Evolutionary conservation across 2,888 invertebrate species (phyloP).

Genomic region (Mythimna vitellina): DNA sequence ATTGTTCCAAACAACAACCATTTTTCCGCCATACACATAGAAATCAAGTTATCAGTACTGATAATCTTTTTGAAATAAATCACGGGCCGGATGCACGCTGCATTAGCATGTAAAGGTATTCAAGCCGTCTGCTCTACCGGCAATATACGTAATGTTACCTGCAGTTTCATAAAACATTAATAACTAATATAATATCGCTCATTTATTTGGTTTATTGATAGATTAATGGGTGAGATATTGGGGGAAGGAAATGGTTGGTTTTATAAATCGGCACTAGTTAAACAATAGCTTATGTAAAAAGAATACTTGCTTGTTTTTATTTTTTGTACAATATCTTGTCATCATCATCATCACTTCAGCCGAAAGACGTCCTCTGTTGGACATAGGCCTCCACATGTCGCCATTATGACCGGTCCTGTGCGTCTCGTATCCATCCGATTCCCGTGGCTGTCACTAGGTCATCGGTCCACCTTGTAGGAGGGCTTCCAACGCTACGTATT

Average conservation of each 20-base stretch:
- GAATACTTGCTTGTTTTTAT: too few species aligned
- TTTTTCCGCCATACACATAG: slow-evolving; percentile 19
- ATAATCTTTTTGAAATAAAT: slow-evolving; percentile 62
- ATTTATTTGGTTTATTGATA: slow-evolving; percentile 14
- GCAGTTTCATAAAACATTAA: slow-evolving; percentile 33
- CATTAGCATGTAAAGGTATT: slow-evolving; percentile 49
- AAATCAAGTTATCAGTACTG: slow-evolving; percentile 47
- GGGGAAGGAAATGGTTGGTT: background rate
- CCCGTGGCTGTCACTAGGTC: too few species aligned
- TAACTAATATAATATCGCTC: background rate
- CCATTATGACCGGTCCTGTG: too few species aligned
- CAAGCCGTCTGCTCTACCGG: slow-evolving; percentile 35
- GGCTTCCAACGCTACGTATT: too few species aligned
- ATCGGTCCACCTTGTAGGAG: too few species aligned
- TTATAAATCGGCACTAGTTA: background rate
- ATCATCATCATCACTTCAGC: too few species aligned
- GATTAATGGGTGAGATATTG: background rate
- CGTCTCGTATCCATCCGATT: too few species aligned
- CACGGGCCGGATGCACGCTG: slow-evolving; percentile 58
- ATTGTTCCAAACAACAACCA: slow-evolving; percentile 24
- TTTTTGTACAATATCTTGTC: too few species aligned
- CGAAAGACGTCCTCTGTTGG: too few species aligned
- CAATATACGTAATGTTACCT: slow-evolving; percentile 30
- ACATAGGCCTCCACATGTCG: too few species aligned
- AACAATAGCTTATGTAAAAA: background rate